Base-by-base conservation (phyloP, 2,797 vertebrate genomes). In the Pogoniulus pusillus region DNA sequence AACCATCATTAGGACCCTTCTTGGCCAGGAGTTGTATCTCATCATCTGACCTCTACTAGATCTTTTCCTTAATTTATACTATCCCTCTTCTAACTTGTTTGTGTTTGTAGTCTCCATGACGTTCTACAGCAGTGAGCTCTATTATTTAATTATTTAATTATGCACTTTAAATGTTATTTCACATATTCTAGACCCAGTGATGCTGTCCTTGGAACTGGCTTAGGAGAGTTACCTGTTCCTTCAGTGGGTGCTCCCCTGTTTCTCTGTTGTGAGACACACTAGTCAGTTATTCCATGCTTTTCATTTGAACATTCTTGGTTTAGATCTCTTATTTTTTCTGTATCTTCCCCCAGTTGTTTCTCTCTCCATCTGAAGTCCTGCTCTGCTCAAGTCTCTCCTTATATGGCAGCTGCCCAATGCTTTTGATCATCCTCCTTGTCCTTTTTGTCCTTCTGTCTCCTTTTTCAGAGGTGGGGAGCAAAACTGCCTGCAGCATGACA, bases 51-150 rank as follows among this genome's bases (percentile, higher is more conserved):
- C 51, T 74, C 5, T 1, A 54, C 81, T 84, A 7, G 32, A 66
- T 91, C 84, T 90, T 27, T 58, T 89, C 69, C 80, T 53, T 90
- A 80, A 89, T 93, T 94, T 92, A 53, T 83, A 54, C 90, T 63
- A 85, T 62, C 63, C 12, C 11, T 91, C 43, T 89, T 91, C 76
- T 89, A 84, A 65, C 55, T 85, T 94, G 84, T 89, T 95, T 94
- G 43, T 91, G 76, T 94, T 94, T 89, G 73, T 81, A 19, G 63
- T 92, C 82, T 94, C 92, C 76, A 72, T 91, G 85, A 37, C 85
- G 18, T 82, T 43, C 66, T 78, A 35, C 76, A 89, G 75, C 82
- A 57, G 27, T 57, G 55, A 90, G 89, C 10, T n/a, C 66, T 78
- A 34, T 82, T 23, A 70, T 63, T 85, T 87, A 73, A 87, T 91